Evolutionary conservation across 2,888 invertebrate species (phyloP).

Genomic region (Hyalella azteca): DNA sequence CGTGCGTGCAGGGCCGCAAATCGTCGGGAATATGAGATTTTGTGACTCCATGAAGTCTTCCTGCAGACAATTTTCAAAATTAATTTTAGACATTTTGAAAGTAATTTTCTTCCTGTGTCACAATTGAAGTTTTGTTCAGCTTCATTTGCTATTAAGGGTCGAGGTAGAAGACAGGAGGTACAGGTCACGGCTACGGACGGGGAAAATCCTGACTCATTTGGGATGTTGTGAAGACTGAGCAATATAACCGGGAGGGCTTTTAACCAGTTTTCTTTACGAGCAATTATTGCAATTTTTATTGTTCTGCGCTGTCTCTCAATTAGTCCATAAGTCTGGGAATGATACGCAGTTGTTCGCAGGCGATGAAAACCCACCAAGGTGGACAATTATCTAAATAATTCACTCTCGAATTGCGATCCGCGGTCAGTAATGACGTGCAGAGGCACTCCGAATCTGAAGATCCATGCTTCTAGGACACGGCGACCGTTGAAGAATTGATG

Average conservation of each 20-base stretch:
- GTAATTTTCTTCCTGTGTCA: not conserved
- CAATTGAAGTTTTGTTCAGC: not conserved
- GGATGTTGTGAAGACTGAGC: constrained; percentile 61
- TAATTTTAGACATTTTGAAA: not conserved
- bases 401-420: constrained; percentile 60
- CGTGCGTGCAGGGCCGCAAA: too few species aligned
- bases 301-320: constrained; percentile 63
- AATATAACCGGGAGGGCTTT: constrained; percentile 61
- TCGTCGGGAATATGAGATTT: not conserved
- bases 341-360: constrained; percentile 48
- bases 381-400: constrained; percentile 58
- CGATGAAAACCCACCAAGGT: constrained; percentile 42
- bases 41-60: not conserved
- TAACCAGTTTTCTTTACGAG: constrained; percentile 60
- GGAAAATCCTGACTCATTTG: constrained; percentile 61
- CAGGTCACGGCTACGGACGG: constrained; percentile 62
- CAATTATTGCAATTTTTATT: constrained; percentile 62
- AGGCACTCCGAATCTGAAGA: constrained; percentile 62
- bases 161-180: constrained; percentile 60
- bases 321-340: constrained; percentile 62
- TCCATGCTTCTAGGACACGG: constrained; percentile 63
- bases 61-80: not conserved
- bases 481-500: constrained; percentile 62
- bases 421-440: constrained; percentile 61
- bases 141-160: not conserved